Evolutionary conservation across 2,888 invertebrate genomes (phyloP).

Genomic region (Sesia apiformis): DNA sequence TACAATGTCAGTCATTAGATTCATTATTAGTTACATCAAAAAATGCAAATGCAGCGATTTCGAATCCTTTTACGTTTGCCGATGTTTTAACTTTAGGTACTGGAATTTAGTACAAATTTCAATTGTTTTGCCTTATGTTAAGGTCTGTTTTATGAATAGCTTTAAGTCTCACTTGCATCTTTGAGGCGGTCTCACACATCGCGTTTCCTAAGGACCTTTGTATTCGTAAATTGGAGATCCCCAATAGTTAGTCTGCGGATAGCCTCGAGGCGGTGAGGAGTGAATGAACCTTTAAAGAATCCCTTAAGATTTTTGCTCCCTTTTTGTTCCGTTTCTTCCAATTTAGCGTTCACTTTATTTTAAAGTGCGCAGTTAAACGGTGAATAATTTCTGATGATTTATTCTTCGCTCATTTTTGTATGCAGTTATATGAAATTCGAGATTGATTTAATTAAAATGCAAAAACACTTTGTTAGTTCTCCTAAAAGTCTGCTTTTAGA

Average conservation of each 20-base stretch:
- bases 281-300: conserved; percentile 9
- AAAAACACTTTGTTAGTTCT: too few relatives aligned
- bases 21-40: conserved; percentile 2
- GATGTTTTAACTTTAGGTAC: not conserved
- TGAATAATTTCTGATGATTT: too few relatives aligned
- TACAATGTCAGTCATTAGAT: conserved; percentile 3
- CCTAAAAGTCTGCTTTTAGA: too few relatives aligned
- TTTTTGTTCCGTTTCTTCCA: not conserved
- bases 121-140: not conserved
- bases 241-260: conserved; percentile 11
- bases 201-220: conserved; percentile 8
- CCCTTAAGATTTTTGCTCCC: not conserved
- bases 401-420: too few relatives aligned
- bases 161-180: conserved; percentile 1
- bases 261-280: conserved; percentile 8
- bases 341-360: too few relatives aligned
- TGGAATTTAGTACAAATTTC: not conserved
- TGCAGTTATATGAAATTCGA: too few relatives aligned
- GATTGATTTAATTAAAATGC: too few relatives aligned
- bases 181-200: conserved; percentile 18
- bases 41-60: conserved; percentile 5
- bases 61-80: conserved; percentile 5
- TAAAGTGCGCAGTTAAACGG: too few relatives aligned
- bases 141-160: not conserved
- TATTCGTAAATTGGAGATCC: conserved; percentile 13